Percentiles rank a stretch among this genome's conserved stretches.
Conservation (phyloP, 92 coral and sea anemone genomes). For the Palythoa heliodiscus region DNA sequence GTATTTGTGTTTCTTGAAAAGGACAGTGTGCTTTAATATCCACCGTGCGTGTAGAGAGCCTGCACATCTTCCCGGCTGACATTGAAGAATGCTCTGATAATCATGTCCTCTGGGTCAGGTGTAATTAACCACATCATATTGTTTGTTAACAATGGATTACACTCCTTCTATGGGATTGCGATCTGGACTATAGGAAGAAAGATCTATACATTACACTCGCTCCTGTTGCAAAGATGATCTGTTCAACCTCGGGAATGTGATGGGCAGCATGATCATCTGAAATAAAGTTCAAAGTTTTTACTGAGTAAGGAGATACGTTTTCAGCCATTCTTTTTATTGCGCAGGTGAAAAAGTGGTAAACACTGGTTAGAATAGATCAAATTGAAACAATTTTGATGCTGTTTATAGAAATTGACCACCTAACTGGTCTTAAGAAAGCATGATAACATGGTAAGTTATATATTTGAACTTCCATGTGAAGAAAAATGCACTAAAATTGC, state of each 20-base stretch:
- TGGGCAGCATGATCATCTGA: not conserved
- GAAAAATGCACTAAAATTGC: not conserved
- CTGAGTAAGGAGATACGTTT: not conserved
- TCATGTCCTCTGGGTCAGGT: slow-evolving; percentile 37
- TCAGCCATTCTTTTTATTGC: not conserved
- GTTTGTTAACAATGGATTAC: not conserved
- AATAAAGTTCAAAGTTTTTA: too few relatives aligned
- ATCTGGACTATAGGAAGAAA: slow-evolving; percentile 30
- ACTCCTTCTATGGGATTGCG: slow-evolving; percentile 54
- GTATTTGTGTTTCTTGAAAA: too few relatives aligned
- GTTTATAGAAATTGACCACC: slow-evolving; percentile 5
- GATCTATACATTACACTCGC: too few relatives aligned
- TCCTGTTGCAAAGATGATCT: not conserved
- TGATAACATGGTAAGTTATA: not conserved
- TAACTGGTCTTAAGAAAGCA: slow-evolving; percentile 3
- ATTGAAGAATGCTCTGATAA: slow-evolving; percentile 37
- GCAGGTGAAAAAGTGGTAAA: not conserved
- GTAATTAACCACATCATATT: too few relatives aligned
- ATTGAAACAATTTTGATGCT: not conserved
- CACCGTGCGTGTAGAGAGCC: slow-evolving; percentile 36
- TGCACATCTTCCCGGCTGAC: slow-evolving; percentile 48
- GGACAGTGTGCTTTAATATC: not conserved
- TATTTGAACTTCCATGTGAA: not conserved
- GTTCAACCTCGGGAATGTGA: slow-evolving; percentile 15
- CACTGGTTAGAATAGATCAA: slow-evolving; percentile 12